A percentile compares a stretch with the other conserved stretches of the same genome.
These are phyloP conservation scores for Aepyceros melampus DNA, from an alignment of 2,113 vertebrate genomes.

Conservation along the genomic window DNA sequence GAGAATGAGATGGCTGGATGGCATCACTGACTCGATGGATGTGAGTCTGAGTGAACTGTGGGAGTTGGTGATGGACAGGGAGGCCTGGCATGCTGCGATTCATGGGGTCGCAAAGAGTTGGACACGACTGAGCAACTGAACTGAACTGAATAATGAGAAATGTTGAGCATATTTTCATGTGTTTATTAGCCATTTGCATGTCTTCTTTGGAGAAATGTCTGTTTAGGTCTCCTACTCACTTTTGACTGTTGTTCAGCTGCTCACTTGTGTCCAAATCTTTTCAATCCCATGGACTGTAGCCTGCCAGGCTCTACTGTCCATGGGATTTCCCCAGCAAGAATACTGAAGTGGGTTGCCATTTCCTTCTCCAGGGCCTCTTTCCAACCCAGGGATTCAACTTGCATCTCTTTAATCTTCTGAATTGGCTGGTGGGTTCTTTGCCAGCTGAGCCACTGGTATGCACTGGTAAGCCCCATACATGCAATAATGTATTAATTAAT, in stretches of 20 bases:
- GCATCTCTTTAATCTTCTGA: too few relatives aligned
- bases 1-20: too few relatives aligned
- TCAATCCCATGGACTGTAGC: neutral
- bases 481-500: neutral
- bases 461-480: neutral
- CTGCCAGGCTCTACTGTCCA: neutral
- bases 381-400: too few relatives aligned
- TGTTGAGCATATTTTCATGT: neutral
- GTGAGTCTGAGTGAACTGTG: accelerated
- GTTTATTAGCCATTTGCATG: neutral
- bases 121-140: too few relatives aligned
- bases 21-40: too few relatives aligned
- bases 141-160: neutral
- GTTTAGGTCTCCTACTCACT: neutral
- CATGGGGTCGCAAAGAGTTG: too few relatives aligned
- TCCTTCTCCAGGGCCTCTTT: too few relatives aligned
- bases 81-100: too few relatives aligned
- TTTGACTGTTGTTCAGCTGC: neutral
- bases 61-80: too few relatives aligned
- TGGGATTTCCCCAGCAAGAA: neutral
- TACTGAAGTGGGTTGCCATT: neutral
- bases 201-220: neutral
- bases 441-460: too few relatives aligned
- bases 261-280: neutral
- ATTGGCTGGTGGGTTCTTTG: too few relatives aligned